These are phyloP conservation scores for Bagarius yarrelli DNA, from an alignment of 2,113 vertebrate species.

Conservation along the genomic window DNA sequence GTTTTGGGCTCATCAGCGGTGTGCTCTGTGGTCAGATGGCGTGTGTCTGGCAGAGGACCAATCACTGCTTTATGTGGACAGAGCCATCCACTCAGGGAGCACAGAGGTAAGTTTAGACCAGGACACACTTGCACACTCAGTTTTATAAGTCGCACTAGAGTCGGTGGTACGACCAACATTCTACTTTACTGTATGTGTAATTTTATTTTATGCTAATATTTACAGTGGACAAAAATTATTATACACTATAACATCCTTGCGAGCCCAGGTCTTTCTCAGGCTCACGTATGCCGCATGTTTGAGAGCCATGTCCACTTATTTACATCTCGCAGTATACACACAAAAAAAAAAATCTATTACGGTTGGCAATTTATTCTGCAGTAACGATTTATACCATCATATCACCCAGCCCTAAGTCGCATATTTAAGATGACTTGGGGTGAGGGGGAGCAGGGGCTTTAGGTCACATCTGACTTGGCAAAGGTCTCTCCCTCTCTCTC, in stretches of 20 bases:
- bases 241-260: no score
- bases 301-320: no score
- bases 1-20: constrained; percentile 96
- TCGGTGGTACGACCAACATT: neutral
- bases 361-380: no score
- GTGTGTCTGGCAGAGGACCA: constrained; percentile 85
- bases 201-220: no score
- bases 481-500: constrained; percentile 72
- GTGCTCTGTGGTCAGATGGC: constrained; percentile 91
- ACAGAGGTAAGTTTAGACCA: constrained; percentile 84
- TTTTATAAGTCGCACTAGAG: no score
- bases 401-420: neutral
- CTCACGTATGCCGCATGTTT: no score
- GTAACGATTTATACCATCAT: no score
- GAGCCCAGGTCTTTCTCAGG: no score
- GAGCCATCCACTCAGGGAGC: constrained; percentile 99
- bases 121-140: neutral
- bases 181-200: neutral
- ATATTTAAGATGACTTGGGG: constrained; percentile 52
- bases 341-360: no score
- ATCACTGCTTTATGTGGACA: constrained; percentile 88
- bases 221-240: no score
- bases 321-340: no score
- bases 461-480: constrained; percentile 78
- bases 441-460: constrained; percentile 73